Evolutionary conservation across 2,113 vertebrate species (phyloP), one percentile per base, ranked within the genome.

Genomic region (Xiphophorus hellerii): DNA sequence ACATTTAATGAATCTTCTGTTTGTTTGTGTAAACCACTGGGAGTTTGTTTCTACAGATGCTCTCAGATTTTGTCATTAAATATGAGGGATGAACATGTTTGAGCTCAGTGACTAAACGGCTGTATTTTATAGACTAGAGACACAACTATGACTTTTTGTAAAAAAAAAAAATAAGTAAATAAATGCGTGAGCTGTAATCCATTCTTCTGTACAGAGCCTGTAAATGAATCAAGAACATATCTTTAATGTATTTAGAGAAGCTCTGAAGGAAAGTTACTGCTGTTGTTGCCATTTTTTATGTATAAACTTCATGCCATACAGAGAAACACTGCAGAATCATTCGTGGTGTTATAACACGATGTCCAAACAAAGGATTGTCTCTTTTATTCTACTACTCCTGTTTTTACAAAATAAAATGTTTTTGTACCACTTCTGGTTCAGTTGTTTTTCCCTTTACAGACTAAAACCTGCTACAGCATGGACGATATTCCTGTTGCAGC

Each of bases 111-210:
- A 91, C 89, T 90, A 81, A 90, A 89, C 81, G 71, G 85, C 87
- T 90, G 87, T 91, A 88, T 93, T 94, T 91, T 92, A 78, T 93
- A 94, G 92, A 79, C 72, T 94, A 94, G 91, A 74, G 68, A 63
- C 77, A n/a, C 76, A 83, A 84, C 76, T 84, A 76, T 86, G 44
- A 58, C 51, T 58, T 76, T 78, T 89, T 93, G 84, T 93, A 37
- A 37, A 37, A 33, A 33, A 33, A 33, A 33, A 10, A 37, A 37
- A 44, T 89, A 91, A 90, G 77, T 85, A 84, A 75, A 85, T 62
- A 82, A 87, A 80, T 61, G 58, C 68, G 70, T 81, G 80, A 82
- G 75, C 78, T 83, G 89, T 92, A 81, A 87, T 84, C 67, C 66
- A 77, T 85, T 89, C 84, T 48, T 88, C 82, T 94, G 93, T 93